Evolutionary conservation across 1,140 invertebrate genomes (phyloP), one percentile per base, ranked within the genome.

Genomic region (Tetragnatha versicolor): DNA sequence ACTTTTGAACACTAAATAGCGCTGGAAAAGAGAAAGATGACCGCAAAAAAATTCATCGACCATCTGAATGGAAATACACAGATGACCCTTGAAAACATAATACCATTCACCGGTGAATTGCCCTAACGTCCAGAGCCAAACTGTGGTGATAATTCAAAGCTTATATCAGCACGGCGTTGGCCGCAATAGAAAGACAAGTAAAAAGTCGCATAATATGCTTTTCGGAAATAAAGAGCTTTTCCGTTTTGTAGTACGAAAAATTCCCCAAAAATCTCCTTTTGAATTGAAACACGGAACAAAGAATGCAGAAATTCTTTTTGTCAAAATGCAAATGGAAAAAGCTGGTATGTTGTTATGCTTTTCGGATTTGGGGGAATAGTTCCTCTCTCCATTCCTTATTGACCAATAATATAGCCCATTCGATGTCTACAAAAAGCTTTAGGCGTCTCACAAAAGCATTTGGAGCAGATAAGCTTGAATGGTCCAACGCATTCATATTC

Each of bases 321-420:
- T 69, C 29, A 53, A 33, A 69, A 69, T 69, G 66, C 66, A 69
- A 69, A 69, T 69, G 66, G 66, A 69, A 69, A 69, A 69, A 69
- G 17, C 66, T 69, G 39, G 66, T 69, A 69, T 69, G 53, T 69
- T 69, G 49, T 69, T 69, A 69, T 69, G 66, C 66, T 69, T 69
- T 53, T 69, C 66, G 66, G 53, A 53, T 69, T 69, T 69, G 2
- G 66, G n/a, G 33, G 31, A 53, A 69, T 53, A 33, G 63, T 20
- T 69, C 37, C 66, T 69, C 45, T 69, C 66, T 69, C 66, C 35
- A 69, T 69, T 69, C 53, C 66, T 33, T 53, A 51, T 69, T 49
- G 33, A 53, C 47, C 51, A 69, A 69, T 69, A 69, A 69, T 69
- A 69, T 45, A 51, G 33, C 53, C 31, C 66, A 17, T 69, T 69